Base-by-base conservation (phyloP, 2,113 vertebrate genomes). In the Apaloderma vittatum region DNA sequence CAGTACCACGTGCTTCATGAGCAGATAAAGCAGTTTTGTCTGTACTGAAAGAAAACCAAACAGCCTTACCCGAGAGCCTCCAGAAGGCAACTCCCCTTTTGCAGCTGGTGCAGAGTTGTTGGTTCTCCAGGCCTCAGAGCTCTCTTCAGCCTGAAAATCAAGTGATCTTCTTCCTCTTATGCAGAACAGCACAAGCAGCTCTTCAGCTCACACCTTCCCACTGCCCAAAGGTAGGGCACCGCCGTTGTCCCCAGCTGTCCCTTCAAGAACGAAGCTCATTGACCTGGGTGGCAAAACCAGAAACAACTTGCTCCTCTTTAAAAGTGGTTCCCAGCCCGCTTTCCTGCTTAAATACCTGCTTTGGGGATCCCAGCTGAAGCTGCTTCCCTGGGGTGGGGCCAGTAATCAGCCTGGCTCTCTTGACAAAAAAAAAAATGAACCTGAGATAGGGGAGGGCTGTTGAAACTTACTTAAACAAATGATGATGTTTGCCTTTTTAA, bases 241-340 rank as follows among this genome's bases (percentile, higher is more conserved):
- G 4, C 26, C 43, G 1, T 0, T 55, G 6, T 21, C 18, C 27
- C 29, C 7, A 8, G 15, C 19, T 43, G 4, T 12, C 8, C 13
- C 20, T 24, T 4, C 46, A 37, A 19, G 19, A 75, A 3, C 32
- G 63, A 45, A 43, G 2, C n/a, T 9, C 12, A 5, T 2, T 46
- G 9, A 27, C 29, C 4, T 5, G 4, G 6, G 1, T 0, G 0
- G 1, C 1, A 36, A 17, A 8, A 26, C 7, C 0, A 70, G 3
- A 40, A 83, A 27, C 11, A 5, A 27, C 3, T 17, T 4, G 1
- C 4, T n/a, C 14, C 15, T 6, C 1, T 45, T 8, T 36, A 0
- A 3, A 26, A 21, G 3, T 7, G 2, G 2, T 5, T 23, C 0
- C 4, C 14, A 2, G 3, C 0, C 32, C 15, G 1, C 59, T 57